Evolutionary conservation across 2,888 invertebrate genomes (phyloP).

Genomic region (Platycnemis pennipes): DNA sequence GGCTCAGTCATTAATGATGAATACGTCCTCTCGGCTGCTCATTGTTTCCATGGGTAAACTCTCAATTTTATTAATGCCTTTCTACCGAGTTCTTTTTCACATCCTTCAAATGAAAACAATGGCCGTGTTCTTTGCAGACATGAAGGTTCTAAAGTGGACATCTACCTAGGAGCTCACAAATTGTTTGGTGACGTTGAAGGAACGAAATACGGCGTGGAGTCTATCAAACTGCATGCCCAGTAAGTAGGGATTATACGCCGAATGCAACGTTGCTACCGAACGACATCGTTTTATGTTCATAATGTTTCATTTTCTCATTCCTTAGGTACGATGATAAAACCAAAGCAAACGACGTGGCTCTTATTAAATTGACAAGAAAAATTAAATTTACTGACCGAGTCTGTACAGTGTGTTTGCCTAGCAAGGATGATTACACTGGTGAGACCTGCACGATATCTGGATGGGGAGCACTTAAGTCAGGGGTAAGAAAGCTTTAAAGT

Average conservation of each 20-base stretch:
- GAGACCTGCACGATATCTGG: slow-evolving; percentile 22
- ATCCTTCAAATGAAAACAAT: no score
- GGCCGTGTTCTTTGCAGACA: not conserved
- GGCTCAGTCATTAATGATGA: slow-evolving; percentile 21
- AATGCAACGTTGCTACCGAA: not conserved
- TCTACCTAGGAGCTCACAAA: slow-evolving; percentile 15
- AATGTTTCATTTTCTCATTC: not conserved
- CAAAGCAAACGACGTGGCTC: slow-evolving; percentile 48
- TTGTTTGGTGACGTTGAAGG: slow-evolving; percentile 25
- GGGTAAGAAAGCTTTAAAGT: not conserved
- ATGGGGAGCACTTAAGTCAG: slow-evolving; percentile 56
- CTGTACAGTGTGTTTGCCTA: slow-evolving; percentile 50
- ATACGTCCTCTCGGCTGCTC: slow-evolving; percentile 50
- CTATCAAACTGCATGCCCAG: not conserved
- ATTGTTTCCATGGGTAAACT: slow-evolving; percentile 36
- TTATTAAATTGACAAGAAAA: slow-evolving; percentile 17
- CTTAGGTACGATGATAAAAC: slow-evolving; percentile 27
- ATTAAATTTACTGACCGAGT: slow-evolving; percentile 33
- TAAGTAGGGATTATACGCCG: not conserved
- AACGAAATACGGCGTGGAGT: slow-evolving; percentile 8
- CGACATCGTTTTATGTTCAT: not conserved
- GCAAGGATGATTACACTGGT: slow-evolving; percentile 16
- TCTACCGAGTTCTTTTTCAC: no score
- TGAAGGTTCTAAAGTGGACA: slow-evolving; percentile 24
- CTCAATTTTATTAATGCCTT: not conserved